A percentile compares a stretch with the other conserved stretches of the same genome.
phyloP scores from a whole-genome alignment of 2,888 invertebrate genomes.

The Pheosia gnoma region DNA sequence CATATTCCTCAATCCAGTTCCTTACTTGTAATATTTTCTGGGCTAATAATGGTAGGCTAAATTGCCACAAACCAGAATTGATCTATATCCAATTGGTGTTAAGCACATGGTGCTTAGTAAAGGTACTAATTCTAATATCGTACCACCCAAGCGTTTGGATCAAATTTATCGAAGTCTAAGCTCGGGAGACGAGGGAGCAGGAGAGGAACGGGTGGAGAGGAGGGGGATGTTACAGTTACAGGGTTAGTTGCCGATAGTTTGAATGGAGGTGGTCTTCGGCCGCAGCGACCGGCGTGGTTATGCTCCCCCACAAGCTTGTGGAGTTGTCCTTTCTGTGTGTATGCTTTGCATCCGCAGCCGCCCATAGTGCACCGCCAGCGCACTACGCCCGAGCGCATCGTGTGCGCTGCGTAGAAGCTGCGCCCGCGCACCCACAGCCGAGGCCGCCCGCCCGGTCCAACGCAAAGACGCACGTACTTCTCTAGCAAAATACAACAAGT shows the following conservation, averaged over 20 bases:
- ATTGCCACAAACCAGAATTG: slow-evolving; percentile 12
- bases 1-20: not conserved
- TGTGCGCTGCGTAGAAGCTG: slow-evolving; percentile 80
- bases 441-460: slow-evolving; percentile 77
- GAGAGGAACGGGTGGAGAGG: slow-evolving; percentile 61
- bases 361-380: slow-evolving; percentile 82
- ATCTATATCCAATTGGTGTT: slow-evolving; percentile 21
- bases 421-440: slow-evolving; percentile 78
- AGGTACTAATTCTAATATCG: slow-evolving; percentile 48
- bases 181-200: slow-evolving; percentile 65
- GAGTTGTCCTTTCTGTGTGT: slow-evolving; percentile 74
- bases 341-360: slow-evolving; percentile 78
- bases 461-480: slow-evolving; percentile 70
- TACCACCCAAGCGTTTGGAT: slow-evolving; percentile 76
- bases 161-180: slow-evolving; percentile 71
- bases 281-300: slow-evolving; percentile 73
- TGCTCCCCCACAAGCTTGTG: slow-evolving; percentile 79
- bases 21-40: not conserved
- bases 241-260: slow-evolving; percentile 34
- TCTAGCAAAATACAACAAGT: slow-evolving; percentile 53
- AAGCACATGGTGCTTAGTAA: slow-evolving; percentile 5
- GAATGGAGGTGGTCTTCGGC: slow-evolving; percentile 47
- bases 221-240: slow-evolving; percentile 22
- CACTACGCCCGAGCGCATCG: slow-evolving; percentile 78
- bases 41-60: not conserved